Evolutionary conservation across 2,113 vertebrate genomes (phyloP), one percentile per base, ranked within the genome.

Genomic region (Neofelis nebulosa): DNA sequence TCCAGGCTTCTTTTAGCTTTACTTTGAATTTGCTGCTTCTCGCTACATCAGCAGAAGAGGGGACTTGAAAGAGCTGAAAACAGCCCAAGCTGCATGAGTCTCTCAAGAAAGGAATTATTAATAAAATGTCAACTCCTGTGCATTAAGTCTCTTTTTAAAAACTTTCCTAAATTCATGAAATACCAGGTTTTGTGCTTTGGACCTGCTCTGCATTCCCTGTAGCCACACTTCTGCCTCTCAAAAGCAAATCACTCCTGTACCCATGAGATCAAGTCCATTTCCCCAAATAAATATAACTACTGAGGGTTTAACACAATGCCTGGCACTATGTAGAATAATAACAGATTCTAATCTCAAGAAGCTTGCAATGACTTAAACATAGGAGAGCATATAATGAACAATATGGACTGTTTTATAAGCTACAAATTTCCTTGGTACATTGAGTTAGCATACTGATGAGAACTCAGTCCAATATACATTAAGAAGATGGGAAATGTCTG

Each of bases 61-160:
- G 29, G 63, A 94, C 71, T 96, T 97, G 92, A 98, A 97, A 95
- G 87, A 97, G n/a, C 76, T 82, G 84, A 97, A 98, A 92, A 94
- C 45, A 79, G 92, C 82, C 66, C 81, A 91, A 92, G 81, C 71
- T 57, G 66, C 69, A n/a, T 78, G 65, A 89, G 18, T 95, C 68
- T 96, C 92, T 95, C 52, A 91, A 97, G 94, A 93, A 97, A 97
- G 95, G 80, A 95, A 91, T 97, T 96, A 96, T 97, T 97, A 90
- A 98, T 96, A 96, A 96, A 85, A 92, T 0, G 11, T 87, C 31
- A 61, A 90, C 83, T 80, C 55, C n/a, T 57, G n/a, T 76, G 33
- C 41, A 66, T 95, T 89, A 88, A 48, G 19, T 29, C 71, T 94
- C 78, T 92, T 97, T 92, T 86, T 48, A 82, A 93, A 95, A 96